Evolutionary conservation across 2,888 invertebrate genomes (phyloP).

Genomic region (Cerastis rubricosa): DNA sequence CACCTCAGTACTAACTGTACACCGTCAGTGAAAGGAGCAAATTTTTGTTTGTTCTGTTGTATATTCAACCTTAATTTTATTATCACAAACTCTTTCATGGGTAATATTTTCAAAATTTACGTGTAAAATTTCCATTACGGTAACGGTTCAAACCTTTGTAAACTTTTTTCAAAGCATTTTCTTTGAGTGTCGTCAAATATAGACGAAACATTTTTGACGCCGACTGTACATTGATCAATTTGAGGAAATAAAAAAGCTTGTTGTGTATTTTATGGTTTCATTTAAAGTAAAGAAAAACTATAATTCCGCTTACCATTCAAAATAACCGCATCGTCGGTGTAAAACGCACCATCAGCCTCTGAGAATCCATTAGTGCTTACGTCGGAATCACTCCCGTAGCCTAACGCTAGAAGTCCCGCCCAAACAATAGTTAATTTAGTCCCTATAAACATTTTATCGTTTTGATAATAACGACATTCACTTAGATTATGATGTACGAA

Average conservation of each 20-base stretch:
- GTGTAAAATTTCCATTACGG: background rate
- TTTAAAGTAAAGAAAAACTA: background rate
- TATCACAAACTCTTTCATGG: background rate
- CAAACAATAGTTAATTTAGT: conserved; percentile 77
- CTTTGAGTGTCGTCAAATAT: background rate
- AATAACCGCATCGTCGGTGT: conserved; percentile 88
- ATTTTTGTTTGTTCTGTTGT: background rate
- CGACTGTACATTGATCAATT: conserved; percentile 9
- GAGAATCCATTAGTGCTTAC: conserved; percentile 80
- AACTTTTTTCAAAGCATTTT: background rate
- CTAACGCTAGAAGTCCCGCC: conserved; percentile 76
- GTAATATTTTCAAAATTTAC: background rate
- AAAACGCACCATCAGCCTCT: conserved; percentile 82
- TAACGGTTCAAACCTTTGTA: too few relatives aligned
- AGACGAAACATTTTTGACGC: background rate
- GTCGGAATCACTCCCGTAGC: conserved; percentile 80
- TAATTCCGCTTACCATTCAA: conserved; percentile 83
- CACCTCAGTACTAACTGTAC: conserved; percentile 11
- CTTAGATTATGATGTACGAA: conserved; percentile 63
- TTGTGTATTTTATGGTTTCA: background rate
- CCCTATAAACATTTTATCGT: conserved; percentile 76
- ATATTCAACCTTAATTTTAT: too few relatives aligned
- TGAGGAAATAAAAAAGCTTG: background rate
- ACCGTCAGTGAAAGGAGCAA: background rate
- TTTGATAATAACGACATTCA: conserved; percentile 74